phyloP scores from a whole-genome alignment of 2,113 vertebrate species.

The Elephas maximus region DNA sequence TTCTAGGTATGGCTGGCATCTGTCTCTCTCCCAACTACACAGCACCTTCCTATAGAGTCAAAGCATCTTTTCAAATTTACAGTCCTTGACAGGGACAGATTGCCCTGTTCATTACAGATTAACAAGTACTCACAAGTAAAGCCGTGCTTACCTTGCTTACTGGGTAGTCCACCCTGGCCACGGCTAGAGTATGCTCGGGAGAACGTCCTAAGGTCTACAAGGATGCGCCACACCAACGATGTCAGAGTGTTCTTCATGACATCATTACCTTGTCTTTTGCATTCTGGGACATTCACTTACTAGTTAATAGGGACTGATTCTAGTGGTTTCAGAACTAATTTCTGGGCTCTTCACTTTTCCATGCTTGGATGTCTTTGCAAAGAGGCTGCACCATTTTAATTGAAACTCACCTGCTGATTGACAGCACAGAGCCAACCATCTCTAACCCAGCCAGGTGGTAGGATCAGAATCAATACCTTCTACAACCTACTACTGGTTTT shows the following conservation, averaged over 20 bases:
- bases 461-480: fast-evolving
- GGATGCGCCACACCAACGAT: fast-evolving
- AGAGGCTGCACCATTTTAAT: background rate
- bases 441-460: fast-evolving
- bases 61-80: no score
- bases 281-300: fast-evolving
- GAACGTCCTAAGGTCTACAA: fast-evolving
- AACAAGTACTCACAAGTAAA: no score
- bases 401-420: fast-evolving
- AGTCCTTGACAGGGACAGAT: no score
- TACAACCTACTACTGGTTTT: fast-evolving
- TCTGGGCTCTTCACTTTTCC: background rate
- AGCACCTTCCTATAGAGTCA: no score
- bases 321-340: fast-evolving
- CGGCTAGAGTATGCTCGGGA: background rate
- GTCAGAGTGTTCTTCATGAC: fast-evolving
- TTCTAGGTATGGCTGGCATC: no score
- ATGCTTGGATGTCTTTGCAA: fast-evolving
- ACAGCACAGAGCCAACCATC: fast-evolving
- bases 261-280: fast-evolving
- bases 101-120: no score
- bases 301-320: fast-evolving
- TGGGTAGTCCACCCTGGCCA: background rate
- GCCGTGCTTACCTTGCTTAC: no score
- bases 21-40: no score